Conservation (phyloP, 2,888 invertebrate genomes). For the Dichetophora obliterata region DNA sequence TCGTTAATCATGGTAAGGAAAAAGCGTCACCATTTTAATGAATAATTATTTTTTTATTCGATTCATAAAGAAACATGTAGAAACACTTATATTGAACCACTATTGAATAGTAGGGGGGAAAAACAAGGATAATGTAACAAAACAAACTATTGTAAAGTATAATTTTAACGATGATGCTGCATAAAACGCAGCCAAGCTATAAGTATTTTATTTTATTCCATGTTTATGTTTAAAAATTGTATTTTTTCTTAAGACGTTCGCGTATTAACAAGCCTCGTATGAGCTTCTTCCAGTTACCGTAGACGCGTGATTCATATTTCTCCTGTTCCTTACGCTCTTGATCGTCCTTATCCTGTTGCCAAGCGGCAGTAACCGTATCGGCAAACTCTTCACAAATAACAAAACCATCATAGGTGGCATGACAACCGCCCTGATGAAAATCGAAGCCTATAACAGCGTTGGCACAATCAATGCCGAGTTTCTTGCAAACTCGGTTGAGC, state of each 20-base stretch:
- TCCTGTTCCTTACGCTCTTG: slow-evolving; percentile 77
- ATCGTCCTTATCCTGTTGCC: slow-evolving; percentile 88
- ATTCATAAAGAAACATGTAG: too few species aligned
- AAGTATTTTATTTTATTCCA: too few species aligned
- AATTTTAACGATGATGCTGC: too few species aligned
- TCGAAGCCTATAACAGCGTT: slow-evolving; percentile 97
- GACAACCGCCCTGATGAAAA: slow-evolving; percentile 85
- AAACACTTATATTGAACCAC: too few species aligned
- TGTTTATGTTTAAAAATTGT: too few species aligned
- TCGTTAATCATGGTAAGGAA: too few species aligned
- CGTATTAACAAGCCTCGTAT: slow-evolving; percentile 85
- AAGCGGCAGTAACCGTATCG: slow-evolving; percentile 86
- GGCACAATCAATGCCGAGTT: slow-evolving; percentile 92
- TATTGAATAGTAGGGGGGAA: too few species aligned
- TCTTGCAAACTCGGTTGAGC: slow-evolving; percentile 86
- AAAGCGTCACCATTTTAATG: too few species aligned
- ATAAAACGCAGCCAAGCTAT: too few species aligned
- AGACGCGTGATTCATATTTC: slow-evolving; percentile 85
- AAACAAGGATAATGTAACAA: too few species aligned
- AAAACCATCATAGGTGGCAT: slow-evolving; percentile 91
- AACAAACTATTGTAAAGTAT: too few species aligned
- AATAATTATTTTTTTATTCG: too few species aligned
- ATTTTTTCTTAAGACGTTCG: slow-evolving; percentile 73
- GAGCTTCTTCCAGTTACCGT: slow-evolving; percentile 89
- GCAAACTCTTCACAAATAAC: slow-evolving; percentile 92